These are phyloP conservation scores for Lates calcarifer DNA, from an alignment of 2,113 vertebrate genomes.

Conservation along the genomic window DNA sequence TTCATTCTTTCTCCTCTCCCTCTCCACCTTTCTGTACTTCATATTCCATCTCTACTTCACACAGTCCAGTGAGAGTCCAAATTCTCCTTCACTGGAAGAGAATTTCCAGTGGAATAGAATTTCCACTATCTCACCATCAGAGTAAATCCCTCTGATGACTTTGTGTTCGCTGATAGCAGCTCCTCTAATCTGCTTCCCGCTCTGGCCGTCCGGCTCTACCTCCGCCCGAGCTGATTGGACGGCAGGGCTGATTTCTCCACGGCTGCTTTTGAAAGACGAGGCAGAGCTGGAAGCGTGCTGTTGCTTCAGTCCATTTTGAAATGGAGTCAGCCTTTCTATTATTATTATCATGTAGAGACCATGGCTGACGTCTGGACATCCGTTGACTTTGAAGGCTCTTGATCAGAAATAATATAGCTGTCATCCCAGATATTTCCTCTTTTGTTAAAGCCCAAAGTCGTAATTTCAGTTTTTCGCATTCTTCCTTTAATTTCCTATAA, in stretches of 20 bases:
- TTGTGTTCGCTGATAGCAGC: slow-evolving; percentile 1
- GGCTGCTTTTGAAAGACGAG: too few relatives aligned
- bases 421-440: too few relatives aligned
- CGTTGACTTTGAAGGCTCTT: too few relatives aligned
- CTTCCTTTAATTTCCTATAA: too few relatives aligned
- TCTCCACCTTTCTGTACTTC: neutral
- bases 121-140: slow-evolving; percentile 17
- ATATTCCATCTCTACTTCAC: neutral
- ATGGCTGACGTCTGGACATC: too few relatives aligned
- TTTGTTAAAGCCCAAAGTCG: too few relatives aligned
- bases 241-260: neutral
- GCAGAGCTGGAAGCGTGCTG: neutral
- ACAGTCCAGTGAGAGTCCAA: neutral
- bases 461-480: too few relatives aligned
- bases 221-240: neutral
- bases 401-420: too few relatives aligned
- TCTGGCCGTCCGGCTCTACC: neutral
- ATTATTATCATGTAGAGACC: too few relatives aligned
- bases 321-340: too few relatives aligned
- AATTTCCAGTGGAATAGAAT: neutral
- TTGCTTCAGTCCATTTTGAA: neutral
- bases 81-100: slow-evolving; percentile 1
- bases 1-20: neutral
- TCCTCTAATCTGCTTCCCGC: neutral
- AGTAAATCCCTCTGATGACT: slow-evolving; percentile 28